Conservation (phyloP, 2,888 invertebrate genomes). For the Argyresthia goedartella region DNA sequence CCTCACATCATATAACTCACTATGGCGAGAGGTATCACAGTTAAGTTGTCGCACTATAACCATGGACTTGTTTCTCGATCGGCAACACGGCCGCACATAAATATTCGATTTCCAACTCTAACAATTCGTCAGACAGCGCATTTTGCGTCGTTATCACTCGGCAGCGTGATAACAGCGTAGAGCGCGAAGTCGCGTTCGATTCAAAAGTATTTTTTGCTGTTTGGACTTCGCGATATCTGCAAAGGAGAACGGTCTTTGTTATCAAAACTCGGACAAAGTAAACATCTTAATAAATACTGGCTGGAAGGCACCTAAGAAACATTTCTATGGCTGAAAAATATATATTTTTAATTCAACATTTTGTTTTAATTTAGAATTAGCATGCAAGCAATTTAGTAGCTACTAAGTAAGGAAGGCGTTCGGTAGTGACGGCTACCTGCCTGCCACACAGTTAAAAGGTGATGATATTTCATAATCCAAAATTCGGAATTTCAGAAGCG, state of each 20-base stretch:
- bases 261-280: not conserved
- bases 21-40: no score
- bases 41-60: no score
- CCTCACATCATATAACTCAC: no score
- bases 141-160: constrained; percentile 52
- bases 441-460: no score
- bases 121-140: constrained; percentile 20
- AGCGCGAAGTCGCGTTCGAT: constrained; percentile 1
- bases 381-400: not conserved
- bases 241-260: constrained; percentile 1
- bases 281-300: not conserved
- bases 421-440: no score
- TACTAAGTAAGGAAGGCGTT: constrained; percentile 19
- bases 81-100: constrained; percentile 20
- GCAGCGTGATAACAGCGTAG: constrained; percentile 4
- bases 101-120: constrained; percentile 31
- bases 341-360: no score
- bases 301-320: not conserved
- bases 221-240: not conserved
- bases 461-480: constrained; percentile 67
- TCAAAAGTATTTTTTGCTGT: constrained; percentile 1
- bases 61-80: constrained; percentile 50
- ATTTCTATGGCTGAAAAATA: no score
- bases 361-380: no score
- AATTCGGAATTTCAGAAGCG: constrained; percentile 70